Conservation (phyloP, 1,140 invertebrate genomes). For the Calliphora vicina region DNA sequence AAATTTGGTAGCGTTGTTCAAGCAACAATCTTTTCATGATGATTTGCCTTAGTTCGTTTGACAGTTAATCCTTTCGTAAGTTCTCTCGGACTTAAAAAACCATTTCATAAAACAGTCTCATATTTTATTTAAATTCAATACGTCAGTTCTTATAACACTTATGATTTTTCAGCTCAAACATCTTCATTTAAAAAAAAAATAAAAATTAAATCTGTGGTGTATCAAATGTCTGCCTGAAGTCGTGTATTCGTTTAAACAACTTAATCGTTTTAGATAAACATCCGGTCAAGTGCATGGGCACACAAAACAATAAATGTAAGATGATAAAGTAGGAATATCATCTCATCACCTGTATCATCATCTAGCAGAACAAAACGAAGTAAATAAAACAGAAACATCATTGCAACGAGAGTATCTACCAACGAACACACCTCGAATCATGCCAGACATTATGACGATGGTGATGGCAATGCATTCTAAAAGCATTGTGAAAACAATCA, state of each 20-base stretch:
- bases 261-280: slow-evolving; percentile 31
- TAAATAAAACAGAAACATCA: neutral
- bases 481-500: neutral
- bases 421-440: slow-evolving; percentile 21
- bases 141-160: no score
- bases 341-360: slow-evolving; percentile 18
- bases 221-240: neutral
- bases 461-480: neutral
- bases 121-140: no score
- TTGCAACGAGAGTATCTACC: neutral
- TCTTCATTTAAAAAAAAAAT: no score
- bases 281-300: slow-evolving; percentile 19
- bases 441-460: slow-evolving; percentile 30
- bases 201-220: neutral
- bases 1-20: no score
- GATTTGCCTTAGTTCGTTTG: no score
- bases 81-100: no score
- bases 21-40: no score
- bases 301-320: neutral
- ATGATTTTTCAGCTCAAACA: no score
- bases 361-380: neutral
- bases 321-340: neutral
- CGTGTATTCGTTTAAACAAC: neutral
- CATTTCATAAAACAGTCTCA: no score
- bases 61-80: no score